Conservation (phyloP, 1,140 invertebrate genomes). For the Pseudomyrmex flavicornis region DNA sequence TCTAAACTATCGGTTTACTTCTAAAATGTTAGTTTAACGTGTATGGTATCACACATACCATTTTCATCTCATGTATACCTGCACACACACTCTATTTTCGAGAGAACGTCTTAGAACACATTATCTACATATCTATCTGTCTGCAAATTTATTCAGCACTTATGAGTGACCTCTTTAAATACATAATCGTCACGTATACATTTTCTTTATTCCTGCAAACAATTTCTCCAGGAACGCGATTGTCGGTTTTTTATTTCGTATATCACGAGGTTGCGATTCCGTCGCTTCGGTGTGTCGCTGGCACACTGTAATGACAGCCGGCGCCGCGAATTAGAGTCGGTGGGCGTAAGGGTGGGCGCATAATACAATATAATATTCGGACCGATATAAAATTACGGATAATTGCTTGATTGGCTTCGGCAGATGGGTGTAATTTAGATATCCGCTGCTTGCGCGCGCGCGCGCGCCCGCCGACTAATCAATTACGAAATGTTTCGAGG, state of each 20-base stretch:
- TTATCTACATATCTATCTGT: conserved; percentile 26
- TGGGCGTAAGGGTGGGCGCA: conserved; percentile 56
- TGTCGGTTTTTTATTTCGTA: background rate
- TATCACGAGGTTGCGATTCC: conserved; percentile 11
- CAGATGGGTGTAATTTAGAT: conserved; percentile 79
- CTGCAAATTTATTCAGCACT: conserved; percentile 36
- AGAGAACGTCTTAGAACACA: conserved; percentile 1
- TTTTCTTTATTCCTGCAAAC: conserved; percentile 10
- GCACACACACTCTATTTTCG: background rate
- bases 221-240: background rate
- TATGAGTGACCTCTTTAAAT: conserved; percentile 35
- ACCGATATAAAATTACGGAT: conserved; percentile 78
- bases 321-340: conserved; percentile 39
- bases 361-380: conserved; percentile 68
- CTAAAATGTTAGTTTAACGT: no score
- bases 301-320: conserved; percentile 37
- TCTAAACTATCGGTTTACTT: background rate
- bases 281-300: conserved; percentile 34
- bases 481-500: conserved; percentile 74
- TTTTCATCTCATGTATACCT: background rate
- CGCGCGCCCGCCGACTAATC: conserved; percentile 72
- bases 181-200: conserved; percentile 1
- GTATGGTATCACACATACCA: no score
- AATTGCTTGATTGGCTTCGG: conserved; percentile 79
- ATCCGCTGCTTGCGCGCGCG: conserved; percentile 68